phyloP scores from a whole-genome alignment of 1,140 invertebrate species.

The Paralvinella palmiformis region DNA sequence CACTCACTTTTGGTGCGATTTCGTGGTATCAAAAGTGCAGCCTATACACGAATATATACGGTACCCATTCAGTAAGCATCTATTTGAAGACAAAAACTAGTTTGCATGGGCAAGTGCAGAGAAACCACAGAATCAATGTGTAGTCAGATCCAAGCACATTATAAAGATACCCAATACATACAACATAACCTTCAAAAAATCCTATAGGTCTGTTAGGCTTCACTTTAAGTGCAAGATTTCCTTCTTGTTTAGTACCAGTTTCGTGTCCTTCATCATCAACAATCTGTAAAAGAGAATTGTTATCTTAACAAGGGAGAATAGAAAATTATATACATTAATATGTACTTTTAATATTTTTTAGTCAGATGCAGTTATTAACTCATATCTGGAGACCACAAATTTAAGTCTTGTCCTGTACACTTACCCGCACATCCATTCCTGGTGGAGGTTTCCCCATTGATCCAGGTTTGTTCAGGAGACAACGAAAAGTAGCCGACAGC shows the following conservation, averaged over 20 bases:
- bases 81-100: too few relatives aligned
- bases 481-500: conserved; percentile 35
- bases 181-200: background rate
- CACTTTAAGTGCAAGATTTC: conserved; percentile 46
- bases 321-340: background rate
- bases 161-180: background rate
- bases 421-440: conserved; percentile 38
- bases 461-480: conserved; percentile 43
- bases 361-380: background rate
- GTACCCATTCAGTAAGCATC: too few relatives aligned
- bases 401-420: background rate
- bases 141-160: background rate
- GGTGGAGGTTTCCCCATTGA: conserved; percentile 52
- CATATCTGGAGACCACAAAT: background rate
- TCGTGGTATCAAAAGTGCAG: too few relatives aligned
- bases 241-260: conserved; percentile 39
- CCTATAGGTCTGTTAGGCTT: background rate
- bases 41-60: too few relatives aligned
- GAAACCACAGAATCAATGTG: too few relatives aligned
- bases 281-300: conserved; percentile 31
- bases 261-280: conserved; percentile 48
- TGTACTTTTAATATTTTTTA: background rate
- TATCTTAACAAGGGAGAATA: background rate
- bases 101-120: too few relatives aligned
- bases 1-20: too few relatives aligned